Percentiles rank a stretch among this genome's conserved stretches.
Conservation (phyloP, 2,888 invertebrate genomes). For the Diarsia rubi region DNA sequence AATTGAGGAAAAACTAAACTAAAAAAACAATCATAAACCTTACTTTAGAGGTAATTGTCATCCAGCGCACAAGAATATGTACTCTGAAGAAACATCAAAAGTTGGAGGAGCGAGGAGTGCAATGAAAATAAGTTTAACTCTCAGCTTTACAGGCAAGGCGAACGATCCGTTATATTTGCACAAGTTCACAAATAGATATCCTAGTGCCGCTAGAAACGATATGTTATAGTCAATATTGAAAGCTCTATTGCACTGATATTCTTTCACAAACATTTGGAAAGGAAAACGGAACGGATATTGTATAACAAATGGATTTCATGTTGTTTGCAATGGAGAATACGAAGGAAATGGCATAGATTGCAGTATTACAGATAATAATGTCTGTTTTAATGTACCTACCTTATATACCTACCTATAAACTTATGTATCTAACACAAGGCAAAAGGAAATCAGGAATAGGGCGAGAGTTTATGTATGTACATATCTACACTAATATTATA, state of each 20-base stretch:
- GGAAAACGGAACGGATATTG: slow-evolving; percentile 19
- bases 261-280: slow-evolving; percentile 35
- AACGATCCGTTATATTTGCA: slow-evolving; percentile 46
- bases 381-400: neutral
- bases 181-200: slow-evolving; percentile 52
- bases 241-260: slow-evolving; percentile 49
- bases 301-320: slow-evolving; percentile 33
- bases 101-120: slow-evolving; percentile 30
- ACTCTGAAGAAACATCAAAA: slow-evolving; percentile 18
- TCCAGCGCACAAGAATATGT: slow-evolving; percentile 13
- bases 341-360: neutral
- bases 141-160: slow-evolving; percentile 22
- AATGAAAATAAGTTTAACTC: slow-evolving; percentile 47
- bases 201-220: slow-evolving; percentile 22
- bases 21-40: neutral
- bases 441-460: too few species aligned
- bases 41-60: neutral
- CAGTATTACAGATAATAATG: neutral
- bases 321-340: neutral
- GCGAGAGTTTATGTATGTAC: too few species aligned
- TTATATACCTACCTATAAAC: too few species aligned
- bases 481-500: too few species aligned
- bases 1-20: neutral
- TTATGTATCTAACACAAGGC: too few species aligned
- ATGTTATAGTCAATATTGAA: slow-evolving; percentile 49